Evolutionary conservation across 2,797 vertebrate species (phyloP).

Genomic region (Melanotaenia nigrans): DNA sequence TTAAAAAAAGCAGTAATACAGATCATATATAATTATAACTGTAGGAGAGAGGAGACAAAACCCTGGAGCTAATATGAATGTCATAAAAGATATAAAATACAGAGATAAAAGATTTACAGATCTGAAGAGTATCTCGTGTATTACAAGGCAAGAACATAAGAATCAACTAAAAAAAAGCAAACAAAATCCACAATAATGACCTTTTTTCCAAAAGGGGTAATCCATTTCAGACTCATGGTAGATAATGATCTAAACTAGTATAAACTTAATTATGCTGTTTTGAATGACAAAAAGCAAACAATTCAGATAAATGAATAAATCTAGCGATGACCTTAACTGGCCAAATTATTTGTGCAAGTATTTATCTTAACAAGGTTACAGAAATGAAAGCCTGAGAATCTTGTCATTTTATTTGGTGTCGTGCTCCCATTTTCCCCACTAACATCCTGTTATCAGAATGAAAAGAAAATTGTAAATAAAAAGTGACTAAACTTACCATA

Average conservation of each 20-base stretch:
- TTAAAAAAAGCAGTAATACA: not conserved
- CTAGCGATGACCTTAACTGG: not conserved
- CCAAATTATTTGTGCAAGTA: not conserved
- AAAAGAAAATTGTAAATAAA: not conserved
- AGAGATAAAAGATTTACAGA: too few species aligned
- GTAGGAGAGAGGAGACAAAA: not conserved
- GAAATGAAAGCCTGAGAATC: too few species aligned
- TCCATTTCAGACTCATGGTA: not conserved
- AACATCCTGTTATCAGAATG: not conserved
- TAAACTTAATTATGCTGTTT: not conserved
- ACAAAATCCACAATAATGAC: not conserved
- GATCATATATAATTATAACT: not conserved
- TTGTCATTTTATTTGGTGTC: not conserved
- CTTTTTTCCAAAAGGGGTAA: not conserved
- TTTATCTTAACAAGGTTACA: not conserved
- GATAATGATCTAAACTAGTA: not conserved
- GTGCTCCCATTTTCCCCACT: not conserved
- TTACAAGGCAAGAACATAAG: too few species aligned
- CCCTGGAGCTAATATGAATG: not conserved
- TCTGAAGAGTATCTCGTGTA: too few species aligned
- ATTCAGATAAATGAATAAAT: not conserved
- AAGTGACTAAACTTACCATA: not conserved
- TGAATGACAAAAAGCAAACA: not conserved
- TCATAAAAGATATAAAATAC: not conserved
- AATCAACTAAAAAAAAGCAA: not conserved